phyloP scores from a whole-genome alignment of 2,113 vertebrate species.

The Burhinus bistriatus region DNA sequence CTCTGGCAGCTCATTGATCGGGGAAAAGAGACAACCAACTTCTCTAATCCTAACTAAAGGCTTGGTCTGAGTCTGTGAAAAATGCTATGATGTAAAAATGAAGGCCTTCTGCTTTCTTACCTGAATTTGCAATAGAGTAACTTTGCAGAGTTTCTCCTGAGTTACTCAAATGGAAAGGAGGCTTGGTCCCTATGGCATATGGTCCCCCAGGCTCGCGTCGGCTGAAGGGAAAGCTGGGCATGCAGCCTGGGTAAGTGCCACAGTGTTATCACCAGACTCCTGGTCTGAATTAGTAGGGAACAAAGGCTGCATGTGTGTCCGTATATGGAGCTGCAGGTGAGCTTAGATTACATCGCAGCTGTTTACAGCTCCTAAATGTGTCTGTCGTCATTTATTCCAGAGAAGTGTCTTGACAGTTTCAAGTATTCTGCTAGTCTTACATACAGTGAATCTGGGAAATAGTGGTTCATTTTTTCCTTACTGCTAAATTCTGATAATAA shows the following conservation, averaged over 20 bases:
- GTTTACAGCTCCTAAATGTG: not conserved
- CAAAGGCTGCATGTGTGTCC: not conserved
- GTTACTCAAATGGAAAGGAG: not conserved
- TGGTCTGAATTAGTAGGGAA: not conserved
- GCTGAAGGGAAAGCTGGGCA: not conserved
- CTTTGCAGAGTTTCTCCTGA: not conserved
- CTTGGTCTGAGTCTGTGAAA: not conserved
- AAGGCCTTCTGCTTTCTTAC: not conserved
- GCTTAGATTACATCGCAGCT: not conserved
- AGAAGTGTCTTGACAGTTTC: not conserved
- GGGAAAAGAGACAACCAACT: not conserved
- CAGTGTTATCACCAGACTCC: not conserved
- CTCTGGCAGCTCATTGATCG: not conserved
- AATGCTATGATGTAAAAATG: not conserved
- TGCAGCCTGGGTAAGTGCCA: not conserved
- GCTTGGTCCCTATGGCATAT: not conserved
- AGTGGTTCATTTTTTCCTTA: not conserved
- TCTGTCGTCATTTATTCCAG: not conserved
- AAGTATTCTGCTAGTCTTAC: not conserved
- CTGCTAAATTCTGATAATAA: not conserved
- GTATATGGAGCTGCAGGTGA: not conserved
- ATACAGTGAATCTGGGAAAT: not conserved
- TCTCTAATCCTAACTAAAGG: not conserved
- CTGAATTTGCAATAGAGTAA: not conserved
- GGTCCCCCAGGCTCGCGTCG: not conserved